A percentile compares a stretch with the other conserved stretches of the same genome.
Conservation (phyloP, 1,140 invertebrate genomes). For the Planococcus citri region DNA sequence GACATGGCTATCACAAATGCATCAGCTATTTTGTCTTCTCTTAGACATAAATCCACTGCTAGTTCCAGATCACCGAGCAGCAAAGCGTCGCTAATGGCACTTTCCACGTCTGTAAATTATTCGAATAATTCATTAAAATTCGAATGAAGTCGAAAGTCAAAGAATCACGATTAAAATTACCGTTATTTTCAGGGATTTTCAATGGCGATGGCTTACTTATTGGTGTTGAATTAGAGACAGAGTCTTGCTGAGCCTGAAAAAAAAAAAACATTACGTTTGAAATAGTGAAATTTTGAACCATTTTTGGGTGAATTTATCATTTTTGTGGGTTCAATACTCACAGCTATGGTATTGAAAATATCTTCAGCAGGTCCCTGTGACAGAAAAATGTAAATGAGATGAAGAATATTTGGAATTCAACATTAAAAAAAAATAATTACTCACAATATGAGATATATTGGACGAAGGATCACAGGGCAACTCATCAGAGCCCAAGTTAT, state of each 20-base stretch:
- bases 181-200: too few species aligned
- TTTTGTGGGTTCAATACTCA: background rate
- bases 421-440: background rate
- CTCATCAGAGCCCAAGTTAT: background rate
- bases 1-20: constrained; percentile 70
- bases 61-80: constrained; percentile 77
- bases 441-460: background rate
- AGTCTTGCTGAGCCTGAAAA: too few species aligned
- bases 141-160: too few species aligned
- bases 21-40: constrained; percentile 65
- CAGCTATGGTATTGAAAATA: background rate
- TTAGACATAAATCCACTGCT: constrained; percentile 77
- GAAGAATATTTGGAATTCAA: background rate
- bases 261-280: too few species aligned
- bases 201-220: too few species aligned
- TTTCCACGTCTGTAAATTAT: constrained; percentile 48
- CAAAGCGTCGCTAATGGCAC: constrained; percentile 72
- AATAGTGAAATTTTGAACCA: too few species aligned
- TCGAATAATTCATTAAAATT: too few species aligned
- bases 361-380: background rate
- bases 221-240: too few species aligned
- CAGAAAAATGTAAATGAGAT: background rate
- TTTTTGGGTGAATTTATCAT: too few species aligned
- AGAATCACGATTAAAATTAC: too few species aligned
- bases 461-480: background rate